Evolutionary conservation across 2,113 vertebrate species (phyloP).

Genomic region (Pao palembangensis): DNA sequence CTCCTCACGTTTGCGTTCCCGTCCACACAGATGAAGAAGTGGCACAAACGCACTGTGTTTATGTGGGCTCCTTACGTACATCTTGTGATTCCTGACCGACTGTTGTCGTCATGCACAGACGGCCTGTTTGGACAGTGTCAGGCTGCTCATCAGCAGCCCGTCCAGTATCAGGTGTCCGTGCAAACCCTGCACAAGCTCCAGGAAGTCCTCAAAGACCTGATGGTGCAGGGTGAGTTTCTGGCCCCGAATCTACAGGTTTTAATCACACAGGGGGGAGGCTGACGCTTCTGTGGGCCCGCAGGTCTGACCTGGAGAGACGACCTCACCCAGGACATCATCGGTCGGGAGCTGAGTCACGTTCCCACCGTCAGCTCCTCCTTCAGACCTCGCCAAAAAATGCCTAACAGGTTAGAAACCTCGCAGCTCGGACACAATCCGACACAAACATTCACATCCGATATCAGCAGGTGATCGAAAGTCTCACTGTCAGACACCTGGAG

Average conservation of each 20-base stretch:
- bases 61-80: no score
- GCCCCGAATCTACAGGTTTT: background rate
- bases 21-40: no score
- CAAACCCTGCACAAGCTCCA: conserved; percentile 85
- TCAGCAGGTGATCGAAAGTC: background rate
- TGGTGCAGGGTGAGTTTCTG: conserved; percentile 82
- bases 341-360: conserved; percentile 86
- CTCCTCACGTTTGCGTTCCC: no score
- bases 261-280: background rate
- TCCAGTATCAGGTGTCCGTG: conserved; percentile 84
- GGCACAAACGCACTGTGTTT: no score
- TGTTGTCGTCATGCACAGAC: conserved; percentile 70
- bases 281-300: conserved; percentile 48
- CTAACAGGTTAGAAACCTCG: conserved; percentile 75
- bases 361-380: conserved; percentile 67
- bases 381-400: conserved; percentile 33
- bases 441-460: background rate
- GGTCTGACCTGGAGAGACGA: conserved; percentile 92
- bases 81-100: no score
- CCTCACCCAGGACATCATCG: conserved; percentile 86
- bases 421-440: background rate
- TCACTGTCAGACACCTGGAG: conserved; percentile 15
- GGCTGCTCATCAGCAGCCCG: conserved; percentile 70
- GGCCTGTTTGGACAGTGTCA: conserved; percentile 93
- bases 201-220: conserved; percentile 85